These are phyloP conservation scores for Drosophila subquinaria DNA, from an alignment of 2,888 invertebrate genomes.

Conservation along the genomic window DNA sequence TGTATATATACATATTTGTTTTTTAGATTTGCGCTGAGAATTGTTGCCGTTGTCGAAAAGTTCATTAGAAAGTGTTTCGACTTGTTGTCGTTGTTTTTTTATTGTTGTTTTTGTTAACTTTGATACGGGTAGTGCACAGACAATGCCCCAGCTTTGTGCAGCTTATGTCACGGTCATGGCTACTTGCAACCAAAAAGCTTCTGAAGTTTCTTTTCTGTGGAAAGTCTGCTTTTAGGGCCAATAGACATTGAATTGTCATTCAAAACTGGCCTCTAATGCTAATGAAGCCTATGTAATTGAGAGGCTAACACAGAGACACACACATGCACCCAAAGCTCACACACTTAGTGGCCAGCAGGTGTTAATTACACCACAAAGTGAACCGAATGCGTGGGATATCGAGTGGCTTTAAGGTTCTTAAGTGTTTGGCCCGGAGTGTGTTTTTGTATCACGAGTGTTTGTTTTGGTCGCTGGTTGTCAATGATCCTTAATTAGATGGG, in stretches of 20 bases:
- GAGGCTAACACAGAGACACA: conserved; percentile 10
- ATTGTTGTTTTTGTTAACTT: conserved; percentile 20
- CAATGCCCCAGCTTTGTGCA: conserved; percentile 54
- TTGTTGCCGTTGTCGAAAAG: conserved; percentile 64
- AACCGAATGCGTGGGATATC: conserved; percentile 38
- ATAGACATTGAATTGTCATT: conserved; percentile 39
- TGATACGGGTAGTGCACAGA: conserved; percentile 61
- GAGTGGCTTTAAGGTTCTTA: conserved; percentile 38
- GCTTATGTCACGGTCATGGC: conserved; percentile 69
- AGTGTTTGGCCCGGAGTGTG: conserved; percentile 51
- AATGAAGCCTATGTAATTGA: conserved; percentile 54
- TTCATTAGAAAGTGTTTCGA: conserved; percentile 76
- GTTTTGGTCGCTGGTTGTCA: conserved; percentile 54
- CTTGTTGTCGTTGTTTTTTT: conserved; percentile 25
- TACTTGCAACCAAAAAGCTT: conserved; percentile 43
- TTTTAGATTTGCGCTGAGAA: conserved; percentile 71
- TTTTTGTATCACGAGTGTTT: conserved; percentile 58
- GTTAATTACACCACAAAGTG: conserved; percentile 71
- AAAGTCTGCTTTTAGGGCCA: conserved; percentile 11
- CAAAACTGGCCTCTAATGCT: conserved; percentile 28
- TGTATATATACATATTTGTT: conserved; percentile 50
- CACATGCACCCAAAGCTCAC: conserved; percentile 8
- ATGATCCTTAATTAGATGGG: conserved; percentile 57
- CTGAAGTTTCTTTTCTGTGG: conserved; percentile 35
- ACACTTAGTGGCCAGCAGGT: conserved; percentile 51